Evolutionary conservation across 2,797 vertebrate species (phyloP), one percentile per base, ranked within the genome.

Genomic region (Cirrhinus molitorella): DNA sequence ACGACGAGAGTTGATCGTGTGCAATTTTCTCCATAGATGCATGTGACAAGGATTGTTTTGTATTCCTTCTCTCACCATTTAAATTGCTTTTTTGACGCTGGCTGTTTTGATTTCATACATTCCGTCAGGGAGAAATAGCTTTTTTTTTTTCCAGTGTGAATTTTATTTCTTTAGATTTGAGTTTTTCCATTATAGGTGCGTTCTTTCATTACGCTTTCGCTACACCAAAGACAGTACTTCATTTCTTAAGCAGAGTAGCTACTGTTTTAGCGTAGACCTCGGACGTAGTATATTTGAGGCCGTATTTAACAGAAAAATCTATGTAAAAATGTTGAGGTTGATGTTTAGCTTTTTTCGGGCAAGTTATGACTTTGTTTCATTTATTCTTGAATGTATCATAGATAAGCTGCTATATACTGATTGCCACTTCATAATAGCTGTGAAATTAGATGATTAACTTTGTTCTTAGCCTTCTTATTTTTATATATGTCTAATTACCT

Each of bases 341-440:
- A 96, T 96, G 96, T 97, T 94, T 96, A 95, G 95, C 94, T 96
- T 85, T 91, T 88, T 40, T 91, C 95, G 95, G 94, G 96, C 97
- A 94, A 97, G 94, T 98, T 93, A 96, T 96, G 96, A 96, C 81
- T 95, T 96, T 93, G 94, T 97, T 96, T 96, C 95, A 95, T 97
- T 96, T 96, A 96, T 98, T 78, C 96, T 98, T 97, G 97, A 99
- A 98, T 99, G 98, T 99, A 98, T 97, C 94, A 96, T 98, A 97
- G 96, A 97, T 97, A 97, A 96, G 98, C 98, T 99, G 98, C 98
- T 99, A 99, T 97, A 96, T 99, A 97, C 97, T 94, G 96, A 97
- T 98, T 96, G 97, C 97, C 97, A 98, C 97, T 98, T 98, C 96
- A 93, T 89, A 92, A 97, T 99, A 98, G 98, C 97, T 98, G 98